phyloP scores from a whole-genome alignment of 2,888 invertebrate species.

The Toxonevra muliebris region DNA sequence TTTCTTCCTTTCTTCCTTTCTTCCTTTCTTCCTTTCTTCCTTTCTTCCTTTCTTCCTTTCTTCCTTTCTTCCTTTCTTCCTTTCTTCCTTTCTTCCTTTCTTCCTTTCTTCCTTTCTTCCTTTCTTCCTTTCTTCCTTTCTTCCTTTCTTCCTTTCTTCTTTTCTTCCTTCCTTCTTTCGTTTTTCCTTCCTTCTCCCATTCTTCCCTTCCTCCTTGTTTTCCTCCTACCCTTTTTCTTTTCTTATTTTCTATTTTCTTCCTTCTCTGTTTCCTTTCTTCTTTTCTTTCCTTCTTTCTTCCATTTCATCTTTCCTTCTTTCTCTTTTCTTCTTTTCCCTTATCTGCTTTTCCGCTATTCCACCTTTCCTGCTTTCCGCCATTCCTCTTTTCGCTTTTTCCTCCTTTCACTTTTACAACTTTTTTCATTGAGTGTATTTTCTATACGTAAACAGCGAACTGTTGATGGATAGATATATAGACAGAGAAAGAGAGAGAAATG shows the following conservation, averaged over 20 bases:
- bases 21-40: not conserved
- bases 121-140: not conserved
- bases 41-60: not conserved
- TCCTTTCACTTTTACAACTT: too few relatives aligned
- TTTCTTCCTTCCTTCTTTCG: not conserved
- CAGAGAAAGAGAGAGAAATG: too few relatives aligned
- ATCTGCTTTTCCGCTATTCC: too few relatives aligned
- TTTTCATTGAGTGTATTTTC: not conserved
- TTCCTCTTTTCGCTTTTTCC: too few relatives aligned
- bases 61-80: too few relatives aligned
- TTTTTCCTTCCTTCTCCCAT: not conserved
- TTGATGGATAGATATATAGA: not conserved
- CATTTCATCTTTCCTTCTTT: too few relatives aligned
- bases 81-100: not conserved
- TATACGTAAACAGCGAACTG: not conserved
- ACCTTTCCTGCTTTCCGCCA: too few relatives aligned
- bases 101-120: not conserved
- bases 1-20: not conserved
- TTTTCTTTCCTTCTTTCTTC: too few relatives aligned
- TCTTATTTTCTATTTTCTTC: not conserved
- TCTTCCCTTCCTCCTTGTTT: too few relatives aligned
- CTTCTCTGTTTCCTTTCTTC: too few relatives aligned
- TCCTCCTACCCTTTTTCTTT: not conserved
- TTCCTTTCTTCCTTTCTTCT: not conserved
- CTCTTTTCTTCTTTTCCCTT: too few relatives aligned